Evolutionary conservation across 2,113 vertebrate species (phyloP).

Genomic region (Grus americana): DNA sequence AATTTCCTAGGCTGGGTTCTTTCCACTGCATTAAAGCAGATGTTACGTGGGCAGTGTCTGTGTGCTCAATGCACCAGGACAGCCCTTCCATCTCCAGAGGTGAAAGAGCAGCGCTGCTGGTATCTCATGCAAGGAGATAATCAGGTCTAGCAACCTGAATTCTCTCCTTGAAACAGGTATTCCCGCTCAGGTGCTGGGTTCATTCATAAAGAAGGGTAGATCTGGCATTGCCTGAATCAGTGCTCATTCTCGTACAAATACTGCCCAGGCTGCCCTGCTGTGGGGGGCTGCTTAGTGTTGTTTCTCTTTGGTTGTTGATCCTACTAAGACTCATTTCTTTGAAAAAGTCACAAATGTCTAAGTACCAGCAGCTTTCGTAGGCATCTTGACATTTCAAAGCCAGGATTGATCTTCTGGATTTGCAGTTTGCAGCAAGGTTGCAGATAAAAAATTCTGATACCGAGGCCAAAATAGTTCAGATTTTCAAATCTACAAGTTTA

Average conservation of each 20-base stretch:
- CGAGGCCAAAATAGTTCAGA: neutral
- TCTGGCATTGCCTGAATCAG: neutral
- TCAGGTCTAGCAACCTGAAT: neutral
- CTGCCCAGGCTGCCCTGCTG: neutral
- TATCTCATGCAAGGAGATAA: neutral
- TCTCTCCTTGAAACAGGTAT: neutral
- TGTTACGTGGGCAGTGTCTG: fast-evolving
- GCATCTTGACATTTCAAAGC: neutral
- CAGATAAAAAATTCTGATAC: neutral
- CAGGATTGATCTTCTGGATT: neutral
- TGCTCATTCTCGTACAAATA: neutral
- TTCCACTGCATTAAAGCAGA: neutral
- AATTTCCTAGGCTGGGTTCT: neutral
- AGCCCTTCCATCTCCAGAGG: neutral
- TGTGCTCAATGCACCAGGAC: neutral
- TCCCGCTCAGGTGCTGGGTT: neutral
- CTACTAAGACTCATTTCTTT: neutral
- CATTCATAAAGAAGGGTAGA: neutral
- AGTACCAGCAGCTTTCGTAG: neutral
- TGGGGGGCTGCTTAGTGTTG: neutral
- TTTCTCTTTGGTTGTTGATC: neutral
- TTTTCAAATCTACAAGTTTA: neutral
- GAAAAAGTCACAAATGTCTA: neutral
- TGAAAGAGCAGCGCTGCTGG: neutral
- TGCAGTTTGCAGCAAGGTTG: neutral